Percentiles rank a stretch among this genome's conserved stretches.
phyloP scores from a whole-genome alignment of 2,888 invertebrate genomes.

The Sabellastarte sp. region DNA sequence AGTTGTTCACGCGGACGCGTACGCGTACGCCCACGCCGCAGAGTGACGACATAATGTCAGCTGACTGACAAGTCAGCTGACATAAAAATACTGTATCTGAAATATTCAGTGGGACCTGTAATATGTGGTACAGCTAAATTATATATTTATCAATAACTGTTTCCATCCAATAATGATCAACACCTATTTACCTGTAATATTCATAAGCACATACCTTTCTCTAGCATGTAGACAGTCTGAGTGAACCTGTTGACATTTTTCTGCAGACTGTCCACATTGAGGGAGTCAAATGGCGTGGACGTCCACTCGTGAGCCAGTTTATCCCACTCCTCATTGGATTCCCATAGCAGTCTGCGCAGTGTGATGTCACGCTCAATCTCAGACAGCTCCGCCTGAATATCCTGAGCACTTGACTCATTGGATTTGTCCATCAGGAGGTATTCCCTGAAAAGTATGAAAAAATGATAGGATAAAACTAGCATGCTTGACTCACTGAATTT shows the following conservation, averaged over 20 bases:
- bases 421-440: conserved; percentile 39
- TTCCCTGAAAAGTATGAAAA: conserved; percentile 32
- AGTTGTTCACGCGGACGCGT: too few relatives aligned
- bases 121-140: too few relatives aligned
- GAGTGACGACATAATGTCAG: too few relatives aligned
- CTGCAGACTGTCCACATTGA: conserved; percentile 56
- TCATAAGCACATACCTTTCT: conserved; percentile 50
- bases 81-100: too few relatives aligned
- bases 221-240: conserved; percentile 59
- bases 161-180: too few relatives aligned
- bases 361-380: conserved; percentile 58
- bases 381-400: conserved; percentile 52
- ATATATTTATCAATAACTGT: too few relatives aligned
- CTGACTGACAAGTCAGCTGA: too few relatives aligned
- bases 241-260: conserved; percentile 58
- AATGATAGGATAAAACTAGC: too few relatives aligned
- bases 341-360: conserved; percentile 55
- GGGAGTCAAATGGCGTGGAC: conserved; percentile 48
- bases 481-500: too few relatives aligned
- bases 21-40: too few relatives aligned
- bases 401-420: conserved; percentile 45
- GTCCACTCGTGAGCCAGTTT: conserved; percentile 55
- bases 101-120: too few relatives aligned
- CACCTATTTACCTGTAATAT: too few relatives aligned
- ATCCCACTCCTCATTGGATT: conserved; percentile 56